Conservation (phyloP, 2,888 invertebrate genomes). For the Sminthurinus aureus region DNA sequence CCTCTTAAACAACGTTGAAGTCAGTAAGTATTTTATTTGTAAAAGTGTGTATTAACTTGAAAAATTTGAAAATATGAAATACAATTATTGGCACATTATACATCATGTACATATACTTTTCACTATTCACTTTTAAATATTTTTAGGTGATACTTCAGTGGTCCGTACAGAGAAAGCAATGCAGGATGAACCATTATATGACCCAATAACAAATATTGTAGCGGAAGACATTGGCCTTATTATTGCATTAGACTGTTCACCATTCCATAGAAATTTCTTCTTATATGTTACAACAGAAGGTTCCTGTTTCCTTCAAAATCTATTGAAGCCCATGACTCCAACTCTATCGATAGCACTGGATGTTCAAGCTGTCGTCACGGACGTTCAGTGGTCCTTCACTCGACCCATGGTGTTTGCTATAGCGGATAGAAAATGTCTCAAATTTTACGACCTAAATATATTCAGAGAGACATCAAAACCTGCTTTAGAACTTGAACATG, state of each 20-base stretch:
- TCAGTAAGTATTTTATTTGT: slow-evolving; percentile 47
- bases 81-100: no score
- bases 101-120: background rate
- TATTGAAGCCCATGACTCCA: slow-evolving; percentile 27
- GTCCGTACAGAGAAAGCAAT: background rate
- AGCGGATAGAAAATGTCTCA: slow-evolving; percentile 37
- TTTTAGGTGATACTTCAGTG: slow-evolving; percentile 30
- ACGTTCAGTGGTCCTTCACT: slow-evolving; percentile 53
- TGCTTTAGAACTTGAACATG: slow-evolving; percentile 28
- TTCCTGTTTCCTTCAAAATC: slow-evolving; percentile 48
- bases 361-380: slow-evolving; percentile 33
- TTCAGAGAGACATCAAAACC: slow-evolving; percentile 25
- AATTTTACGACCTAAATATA: slow-evolving; percentile 49
- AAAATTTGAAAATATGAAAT: no score
- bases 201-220: slow-evolving; percentile 45
- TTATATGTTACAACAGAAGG: slow-evolving; percentile 48
- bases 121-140: background rate
- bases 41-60: background rate
- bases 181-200: slow-evolving; percentile 37
- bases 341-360: slow-evolving; percentile 27
- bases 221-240: slow-evolving; percentile 45
- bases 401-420: slow-evolving; percentile 55
- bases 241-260: slow-evolving; percentile 51
- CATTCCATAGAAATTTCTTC: slow-evolving; percentile 54
- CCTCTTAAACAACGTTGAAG: slow-evolving; percentile 50